phyloP scores from a whole-genome alignment of 2,888 invertebrate genomes.

The Hypsopygia costalis region DNA sequence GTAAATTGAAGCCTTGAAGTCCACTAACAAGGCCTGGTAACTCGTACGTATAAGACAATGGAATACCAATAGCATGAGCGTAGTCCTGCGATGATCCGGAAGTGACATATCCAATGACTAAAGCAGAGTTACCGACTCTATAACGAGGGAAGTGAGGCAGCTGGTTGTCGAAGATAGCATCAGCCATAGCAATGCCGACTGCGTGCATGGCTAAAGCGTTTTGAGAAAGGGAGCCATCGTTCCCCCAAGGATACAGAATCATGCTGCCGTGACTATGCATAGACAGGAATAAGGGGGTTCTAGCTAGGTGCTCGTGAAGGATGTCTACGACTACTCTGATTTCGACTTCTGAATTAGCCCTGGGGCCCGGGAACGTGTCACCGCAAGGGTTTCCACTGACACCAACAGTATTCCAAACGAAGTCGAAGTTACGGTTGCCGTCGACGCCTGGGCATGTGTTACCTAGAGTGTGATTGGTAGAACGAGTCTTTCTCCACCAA shows the following conservation, averaged over 20 bases:
- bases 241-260: constrained; percentile 86
- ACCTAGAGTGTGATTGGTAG: constrained; percentile 47
- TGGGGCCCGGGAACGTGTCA: constrained; percentile 81
- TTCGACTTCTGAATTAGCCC: constrained; percentile 85
- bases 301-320: constrained; percentile 63
- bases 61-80: constrained; percentile 77
- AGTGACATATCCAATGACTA: constrained; percentile 75
- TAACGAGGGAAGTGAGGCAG: constrained; percentile 62
- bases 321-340: constrained; percentile 79
- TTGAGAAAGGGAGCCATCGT: constrained; percentile 67
- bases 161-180: constrained; percentile 50
- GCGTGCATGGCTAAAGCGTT: constrained; percentile 64
- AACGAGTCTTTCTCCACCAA: constrained; percentile 86
- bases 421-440: constrained; percentile 87
- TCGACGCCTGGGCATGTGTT: constrained; percentile 84
- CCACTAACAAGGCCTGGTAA: constrained; percentile 19
- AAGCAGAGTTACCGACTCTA: constrained; percentile 71
- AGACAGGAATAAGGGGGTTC: constrained; percentile 83
- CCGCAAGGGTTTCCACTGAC: constrained; percentile 76
- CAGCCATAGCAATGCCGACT: constrained; percentile 56
- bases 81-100: constrained; percentile 85
- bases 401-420: constrained; percentile 84
- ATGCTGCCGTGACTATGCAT: constrained; percentile 89
- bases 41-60: constrained; percentile 52
- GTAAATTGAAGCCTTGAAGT: constrained; percentile 52